Base-by-base conservation (phyloP, 2,888 invertebrate genomes). In the Ceratothoa steindachneri region DNA sequence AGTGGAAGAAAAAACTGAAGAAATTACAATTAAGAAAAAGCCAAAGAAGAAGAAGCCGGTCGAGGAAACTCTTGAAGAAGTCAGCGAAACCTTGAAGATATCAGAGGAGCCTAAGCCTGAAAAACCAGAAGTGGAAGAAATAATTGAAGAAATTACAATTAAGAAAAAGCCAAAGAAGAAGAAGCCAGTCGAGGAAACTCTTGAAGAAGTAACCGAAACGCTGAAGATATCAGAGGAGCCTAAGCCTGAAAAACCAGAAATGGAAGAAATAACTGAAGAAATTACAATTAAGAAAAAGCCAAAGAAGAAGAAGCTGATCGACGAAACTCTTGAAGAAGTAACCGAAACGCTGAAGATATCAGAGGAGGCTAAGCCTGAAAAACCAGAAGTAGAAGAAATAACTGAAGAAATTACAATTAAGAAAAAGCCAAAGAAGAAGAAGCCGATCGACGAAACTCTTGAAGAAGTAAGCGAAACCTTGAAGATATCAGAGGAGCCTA, bases 11-110 rank as follows among this genome's bases (percentile, higher is more conserved):
- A 83, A 84, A 76, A 87, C 88, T 65, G 88, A 89, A 83, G 89
- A 89, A 83, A 87, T 91, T 28, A 92, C 90, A 0, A 87, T 93
- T 19, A 91, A 91, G 83, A 91, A 90, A 83, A 91, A 27, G 90
- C 60, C 90, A 81, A 88, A 89, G 3, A 86, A 89, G 65, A 75
- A 55, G 31, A 30, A 66, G 30, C 69, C 74, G 2, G 55, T 78
- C 9, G 79, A 69, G 22, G 75, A 76, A 29, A 67, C 41, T 15
- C 65, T 30, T 52, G 72, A 60, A 30, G 74, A 65, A 30, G 71
- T 30, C 5, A 68, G 70, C 2, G 68, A 69, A 0, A 69, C 77
- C n/a, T 67, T 67, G 31, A 52, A 67, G 1, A 78, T 74, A 30
- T 71, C 74, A 9, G 69, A 77, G 15, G 51, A 74, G 41, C n/a